Base-by-base conservation (phyloP, 2,797 vertebrate species). In the Dipus sagitta region DNA sequence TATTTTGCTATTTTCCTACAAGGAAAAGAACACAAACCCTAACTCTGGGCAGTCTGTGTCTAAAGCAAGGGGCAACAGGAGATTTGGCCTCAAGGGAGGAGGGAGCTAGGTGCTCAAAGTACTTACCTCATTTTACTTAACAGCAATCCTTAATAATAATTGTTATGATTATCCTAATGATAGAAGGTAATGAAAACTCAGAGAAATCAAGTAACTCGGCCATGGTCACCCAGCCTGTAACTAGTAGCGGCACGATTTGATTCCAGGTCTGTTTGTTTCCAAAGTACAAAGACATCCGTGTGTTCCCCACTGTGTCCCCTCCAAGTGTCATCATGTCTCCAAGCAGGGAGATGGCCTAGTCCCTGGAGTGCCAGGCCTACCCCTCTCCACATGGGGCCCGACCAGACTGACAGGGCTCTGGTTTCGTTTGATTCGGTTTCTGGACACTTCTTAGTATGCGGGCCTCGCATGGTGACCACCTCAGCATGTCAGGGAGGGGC, bases 181-280 rank as follows among this genome's bases (percentile, higher is more conserved):
- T 1, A 54, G 67, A 4, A 38, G 72, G 9, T 5, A 52, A 42
- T 14, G 62, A 90, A 94, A 62, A 77, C 72, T 72, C 91, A 84
- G 93, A 71, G 68, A 88, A n/a, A 30, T 42, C 47, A 79, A 72
- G 75, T 30, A 64, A 77, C 64, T 54, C 86, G 18, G 12, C 80
- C 64, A 38, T 28, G 80, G 64, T 93, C 82, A 79, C 82, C 32
- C n/a, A 86, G 75, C 90, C 88, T 34, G 15, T n/a, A 11, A 92
- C 42, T 15, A 24, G 71, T 28, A 34, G 32, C 28, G 7, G 24
- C 34, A 78, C 87, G 13, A 34, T 26, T 28, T 80, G 42, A 95
- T 24, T 30, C 34, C 68, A 68, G 52, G 62, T 77, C 74, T 10
- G 3, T 28, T 64, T 58, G 34, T 30, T 11, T 54, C 52, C 52